Evolutionary conservation across 2,113 vertebrate genomes (phyloP).

Genomic region (Caranx melampygus): DNA sequence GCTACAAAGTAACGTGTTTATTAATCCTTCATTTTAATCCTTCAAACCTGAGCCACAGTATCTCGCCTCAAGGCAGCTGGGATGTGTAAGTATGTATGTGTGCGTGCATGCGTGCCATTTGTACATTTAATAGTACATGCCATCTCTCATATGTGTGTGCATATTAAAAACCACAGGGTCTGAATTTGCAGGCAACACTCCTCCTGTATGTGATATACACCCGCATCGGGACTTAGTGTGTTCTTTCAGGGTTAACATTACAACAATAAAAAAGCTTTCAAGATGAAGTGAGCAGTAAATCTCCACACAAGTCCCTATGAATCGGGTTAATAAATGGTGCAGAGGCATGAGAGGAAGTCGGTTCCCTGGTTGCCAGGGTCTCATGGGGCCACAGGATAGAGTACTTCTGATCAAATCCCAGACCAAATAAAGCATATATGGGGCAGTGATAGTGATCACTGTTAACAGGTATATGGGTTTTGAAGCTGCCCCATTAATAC

Average conservation of each 20-base stretch:
- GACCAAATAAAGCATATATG: constrained; percentile 70
- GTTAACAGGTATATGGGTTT: constrained; percentile 72
- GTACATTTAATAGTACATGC: constrained; percentile 30
- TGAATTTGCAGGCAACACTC: constrained; percentile 48
- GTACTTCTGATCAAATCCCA: constrained; percentile 71
- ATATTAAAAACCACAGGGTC: constrained; percentile 62
- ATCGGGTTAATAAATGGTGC: constrained; percentile 73
- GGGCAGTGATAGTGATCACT: constrained; percentile 66
- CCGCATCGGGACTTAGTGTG: constrained; percentile 59
- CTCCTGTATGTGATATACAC: constrained; percentile 66
- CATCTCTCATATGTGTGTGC: constrained; percentile 27
- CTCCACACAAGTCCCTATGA: constrained; percentile 67
- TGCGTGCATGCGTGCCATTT: constrained; percentile 20
- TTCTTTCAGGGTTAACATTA: constrained; percentile 81
- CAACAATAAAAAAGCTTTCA: constrained; percentile 85
- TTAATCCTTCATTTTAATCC: constrained; percentile 68
- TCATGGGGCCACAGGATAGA: constrained; percentile 57
- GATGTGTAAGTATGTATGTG: constrained; percentile 34
- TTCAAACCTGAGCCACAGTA: constrained; percentile 51
- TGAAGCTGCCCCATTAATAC: constrained; percentile 62
- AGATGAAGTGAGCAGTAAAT: constrained; percentile 80
- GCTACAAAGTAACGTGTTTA: constrained; percentile 64
- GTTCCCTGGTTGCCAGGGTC: constrained; percentile 58
- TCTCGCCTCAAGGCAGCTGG: constrained; percentile 47
- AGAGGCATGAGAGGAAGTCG: constrained; percentile 63